phyloP scores from a whole-genome alignment of 2,797 vertebrate species.

The Psittacula derbiana region DNA sequence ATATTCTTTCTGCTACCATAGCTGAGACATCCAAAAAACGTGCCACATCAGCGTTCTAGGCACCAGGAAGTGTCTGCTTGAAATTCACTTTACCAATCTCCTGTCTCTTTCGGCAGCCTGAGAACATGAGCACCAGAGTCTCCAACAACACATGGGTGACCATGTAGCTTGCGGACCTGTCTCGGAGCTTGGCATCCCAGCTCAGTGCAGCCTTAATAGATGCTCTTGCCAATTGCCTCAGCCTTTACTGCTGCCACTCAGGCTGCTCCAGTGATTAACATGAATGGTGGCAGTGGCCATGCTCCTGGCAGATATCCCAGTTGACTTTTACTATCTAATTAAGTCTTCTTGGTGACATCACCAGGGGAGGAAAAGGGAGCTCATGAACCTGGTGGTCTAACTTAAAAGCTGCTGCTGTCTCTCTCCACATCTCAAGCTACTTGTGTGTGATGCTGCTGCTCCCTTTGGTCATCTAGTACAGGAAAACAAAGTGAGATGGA shows the following conservation, averaged over 20 bases:
- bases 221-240: neutral
- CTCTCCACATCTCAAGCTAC: neutral
- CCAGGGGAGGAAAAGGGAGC: neutral
- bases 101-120: neutral
- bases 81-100: neutral
- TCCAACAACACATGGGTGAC: neutral
- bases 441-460: neutral
- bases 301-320: neutral
- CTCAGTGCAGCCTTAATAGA: neutral
- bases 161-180: neutral
- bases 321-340: neutral
- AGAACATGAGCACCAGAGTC: neutral
- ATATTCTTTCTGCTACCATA: neutral
- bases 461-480: neutral
- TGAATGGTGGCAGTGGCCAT: fast-evolving
- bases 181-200: neutral
- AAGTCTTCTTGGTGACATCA: neutral
- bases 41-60: neutral
- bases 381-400: neutral
- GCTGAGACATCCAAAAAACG: neutral
- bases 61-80: neutral
- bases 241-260: neutral
- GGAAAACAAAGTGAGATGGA: fast-evolving
- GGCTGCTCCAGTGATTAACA: neutral
- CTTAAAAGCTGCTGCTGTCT: neutral